Conservation (phyloP, 1,140 invertebrate genomes). For the Aphidius ervi region DNA sequence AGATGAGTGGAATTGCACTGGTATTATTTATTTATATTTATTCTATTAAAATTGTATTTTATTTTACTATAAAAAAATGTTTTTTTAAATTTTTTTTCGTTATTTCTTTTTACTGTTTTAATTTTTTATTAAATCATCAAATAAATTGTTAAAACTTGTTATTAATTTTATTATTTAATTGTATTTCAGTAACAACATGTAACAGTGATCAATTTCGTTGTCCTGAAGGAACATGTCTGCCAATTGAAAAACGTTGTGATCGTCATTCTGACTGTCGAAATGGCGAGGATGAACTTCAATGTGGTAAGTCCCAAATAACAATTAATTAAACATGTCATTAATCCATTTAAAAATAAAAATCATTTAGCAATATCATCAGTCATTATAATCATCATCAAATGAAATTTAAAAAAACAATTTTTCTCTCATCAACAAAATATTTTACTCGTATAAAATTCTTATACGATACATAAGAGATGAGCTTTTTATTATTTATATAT, state of each 20-base stretch:
- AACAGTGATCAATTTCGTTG: constrained; percentile 55
- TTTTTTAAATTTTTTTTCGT: constrained; percentile 14
- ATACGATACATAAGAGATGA: too few relatives aligned
- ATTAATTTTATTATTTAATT: background rate
- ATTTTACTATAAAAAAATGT: constrained; percentile 10
- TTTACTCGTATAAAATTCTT: too few relatives aligned
- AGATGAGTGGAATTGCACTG: constrained; percentile 70
- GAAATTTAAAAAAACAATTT: too few relatives aligned
- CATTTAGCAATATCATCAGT: background rate
- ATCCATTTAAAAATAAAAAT: background rate
- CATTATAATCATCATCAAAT: background rate
- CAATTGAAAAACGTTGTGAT: constrained; percentile 61
- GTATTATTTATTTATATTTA: constrained; percentile 32
- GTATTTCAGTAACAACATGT: constrained; percentile 49
- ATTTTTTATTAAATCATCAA: background rate
- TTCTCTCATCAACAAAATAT: too few relatives aligned
- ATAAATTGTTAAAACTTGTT: too few relatives aligned
- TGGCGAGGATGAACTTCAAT: constrained; percentile 61
- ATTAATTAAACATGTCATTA: background rate
- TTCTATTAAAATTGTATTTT: constrained; percentile 14
- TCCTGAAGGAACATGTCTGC: constrained; percentile 67
- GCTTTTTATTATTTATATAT: too few relatives aligned
- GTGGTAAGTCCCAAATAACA: constrained; percentile 51
- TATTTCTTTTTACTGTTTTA: background rate
- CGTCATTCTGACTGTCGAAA: constrained; percentile 58